Evolutionary conservation across 1,140 invertebrate genomes (phyloP), one percentile per base, ranked within the genome.

Genomic region (Pseudomyrmex gracilis): DNA sequence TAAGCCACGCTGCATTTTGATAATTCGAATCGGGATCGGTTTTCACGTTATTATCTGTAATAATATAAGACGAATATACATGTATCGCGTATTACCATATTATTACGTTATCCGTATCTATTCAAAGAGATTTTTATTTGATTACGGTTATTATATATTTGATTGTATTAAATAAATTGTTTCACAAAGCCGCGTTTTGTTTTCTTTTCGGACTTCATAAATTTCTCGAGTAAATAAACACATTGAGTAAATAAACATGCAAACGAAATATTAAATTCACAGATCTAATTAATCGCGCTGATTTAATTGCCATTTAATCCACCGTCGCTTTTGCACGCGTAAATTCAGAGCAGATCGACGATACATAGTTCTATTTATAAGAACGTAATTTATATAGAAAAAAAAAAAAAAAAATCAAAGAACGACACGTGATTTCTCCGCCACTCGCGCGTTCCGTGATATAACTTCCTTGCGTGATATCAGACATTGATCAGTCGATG

Each of bases 401-500:
- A 13, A n/a, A 22, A 67, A 17, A n/a, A 61, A 15, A 73, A 74
- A 34, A 74, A 22, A n/a, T 49, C 22, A 24, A 45, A 24, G 22
- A 74, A 17, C 17, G 10, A 60, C 57, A 60, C 7, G 3, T 34
- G 34, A 34, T 34, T 7, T 73, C 58, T 76, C 12, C 22, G 0
- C 5, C 49, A 24, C 17, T 67, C 17, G 61, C 63, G 67, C 55
- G 55, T 20, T 53, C 17, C 24, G 24, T 24, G 61, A 77, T 55
- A 77, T 13, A 68, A 68, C 13, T 34, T 34, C 34, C 34, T 17
- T 22, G 15, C 10, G 63, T 20, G 17, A 67, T 68, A 77, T 77
- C 49, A 22, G 49, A 67, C 45, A 77, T 68, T 4, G 74, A 77
- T 60, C 47, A 51, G 24, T 13, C 55, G 13, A 17, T 55, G 34